Percentiles rank a stretch among this genome's conserved stretches.
These are phyloP conservation scores for Pelobates fuscus DNA, from an alignment of 2,113 vertebrate genomes.

Conservation along the genomic window DNA sequence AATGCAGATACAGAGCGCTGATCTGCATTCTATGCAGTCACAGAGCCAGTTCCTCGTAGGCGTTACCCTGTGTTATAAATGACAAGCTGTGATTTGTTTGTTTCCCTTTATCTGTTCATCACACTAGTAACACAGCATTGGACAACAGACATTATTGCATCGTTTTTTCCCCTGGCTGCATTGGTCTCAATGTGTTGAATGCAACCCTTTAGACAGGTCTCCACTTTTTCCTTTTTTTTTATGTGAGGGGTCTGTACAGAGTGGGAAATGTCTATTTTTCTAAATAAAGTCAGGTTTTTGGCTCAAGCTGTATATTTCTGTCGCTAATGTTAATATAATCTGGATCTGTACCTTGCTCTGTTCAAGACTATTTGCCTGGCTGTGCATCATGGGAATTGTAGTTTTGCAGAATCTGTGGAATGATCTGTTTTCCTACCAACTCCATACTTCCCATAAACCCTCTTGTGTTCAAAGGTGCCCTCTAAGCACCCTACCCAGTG, in stretches of 20 bases:
- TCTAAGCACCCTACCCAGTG: too few relatives aligned
- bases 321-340: too few relatives aligned
- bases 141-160: too few relatives aligned
- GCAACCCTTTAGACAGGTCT: not conserved
- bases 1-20: not conserved
- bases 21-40: not conserved
- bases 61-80: not conserved
- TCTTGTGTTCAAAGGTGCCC: too few relatives aligned
- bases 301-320: not conserved
- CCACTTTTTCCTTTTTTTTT: conserved; percentile 14
- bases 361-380: too few relatives aligned
- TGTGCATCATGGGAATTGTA: too few relatives aligned
- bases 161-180: too few relatives aligned
- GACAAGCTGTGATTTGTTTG: not conserved
- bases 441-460: too few relatives aligned
- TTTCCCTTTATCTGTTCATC: not conserved
- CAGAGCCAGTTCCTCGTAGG: too few relatives aligned
- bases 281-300: conserved; percentile 41
- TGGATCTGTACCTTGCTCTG: too few relatives aligned
- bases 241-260: conserved; percentile 45
- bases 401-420: too few relatives aligned
- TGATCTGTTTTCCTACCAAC: too few relatives aligned
- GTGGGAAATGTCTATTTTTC: conserved; percentile 51
- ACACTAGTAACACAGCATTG: not conserved
- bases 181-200: not conserved